Percentiles rank a stretch among this genome's conserved stretches.
Evolutionary conservation across 2,113 vertebrate species (phyloP).

Genomic region (Solenodon paradoxus): DNA sequence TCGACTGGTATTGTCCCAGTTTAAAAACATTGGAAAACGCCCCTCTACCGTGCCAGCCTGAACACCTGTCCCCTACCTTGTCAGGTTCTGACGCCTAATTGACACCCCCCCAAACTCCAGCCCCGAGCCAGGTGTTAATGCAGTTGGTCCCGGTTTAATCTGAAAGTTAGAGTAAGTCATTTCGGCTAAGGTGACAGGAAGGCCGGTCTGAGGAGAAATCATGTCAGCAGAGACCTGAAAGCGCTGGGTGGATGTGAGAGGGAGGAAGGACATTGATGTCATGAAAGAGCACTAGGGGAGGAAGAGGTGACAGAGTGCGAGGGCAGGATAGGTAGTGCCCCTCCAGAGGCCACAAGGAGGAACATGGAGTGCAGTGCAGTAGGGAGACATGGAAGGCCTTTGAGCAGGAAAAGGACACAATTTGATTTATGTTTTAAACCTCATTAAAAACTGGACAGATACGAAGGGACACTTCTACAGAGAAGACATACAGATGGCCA

Average conservation of each 20-base stretch:
- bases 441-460: no score
- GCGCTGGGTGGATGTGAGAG: not conserved
- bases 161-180: no score
- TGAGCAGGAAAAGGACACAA: not conserved
- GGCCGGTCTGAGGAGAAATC: not conserved
- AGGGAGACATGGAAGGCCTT: not conserved
- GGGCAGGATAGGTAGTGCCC: fast-evolving
- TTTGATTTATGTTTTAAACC: not conserved
- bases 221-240: not conserved
- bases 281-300: not conserved
- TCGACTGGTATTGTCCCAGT: no score
- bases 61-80: no score
- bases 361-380: not conserved
- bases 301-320: not conserved
- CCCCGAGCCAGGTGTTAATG: no score
- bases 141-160: no score
- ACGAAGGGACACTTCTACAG: no score
- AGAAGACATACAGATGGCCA: no score
- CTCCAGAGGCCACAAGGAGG: not conserved
- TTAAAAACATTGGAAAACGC: no score
- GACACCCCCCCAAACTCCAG: no score
- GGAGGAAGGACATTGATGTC: not conserved
- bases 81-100: no score
- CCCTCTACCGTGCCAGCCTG: no score
- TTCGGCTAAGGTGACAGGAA: not conserved